A percentile compares a stretch with the other conserved stretches of the same genome.
phyloP scores from a whole-genome alignment of 2,797 vertebrate species.

The Clarias pachynema region DNA sequence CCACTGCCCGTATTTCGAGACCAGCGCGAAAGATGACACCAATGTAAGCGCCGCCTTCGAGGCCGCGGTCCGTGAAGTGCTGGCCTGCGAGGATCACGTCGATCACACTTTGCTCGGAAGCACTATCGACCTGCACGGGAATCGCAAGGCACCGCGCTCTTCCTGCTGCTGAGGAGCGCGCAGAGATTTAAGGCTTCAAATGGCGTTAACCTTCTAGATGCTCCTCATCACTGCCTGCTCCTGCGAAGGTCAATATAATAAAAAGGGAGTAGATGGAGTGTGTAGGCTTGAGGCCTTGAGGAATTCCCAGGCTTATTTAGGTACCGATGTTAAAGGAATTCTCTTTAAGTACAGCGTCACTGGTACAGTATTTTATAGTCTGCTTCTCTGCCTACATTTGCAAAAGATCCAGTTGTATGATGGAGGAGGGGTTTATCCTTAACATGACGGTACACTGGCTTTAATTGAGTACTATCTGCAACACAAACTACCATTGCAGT shows the following conservation, averaged over 20 bases:
- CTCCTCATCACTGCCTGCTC: neutral
- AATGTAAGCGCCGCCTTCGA: constrained; percentile 95
- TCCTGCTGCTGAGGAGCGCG: constrained; percentile 84
- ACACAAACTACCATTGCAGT: neutral
- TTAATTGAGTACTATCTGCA: neutral
- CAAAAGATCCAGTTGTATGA: constrained; percentile 7
- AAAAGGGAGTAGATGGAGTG: neutral
- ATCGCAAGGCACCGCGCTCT: constrained; percentile 82
- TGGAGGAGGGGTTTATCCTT: neutral
- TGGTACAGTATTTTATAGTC: constrained; percentile 44
- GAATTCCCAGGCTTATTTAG: constrained; percentile 5
- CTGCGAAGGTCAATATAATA: neutral
- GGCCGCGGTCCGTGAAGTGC: constrained; percentile 91
- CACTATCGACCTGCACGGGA: constrained; percentile 89
- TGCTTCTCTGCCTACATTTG: constrained; percentile 7
- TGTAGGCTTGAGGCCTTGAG: neutral
- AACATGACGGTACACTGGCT: neutral
- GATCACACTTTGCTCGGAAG: constrained; percentile 89
- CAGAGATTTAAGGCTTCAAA: constrained; percentile 4
- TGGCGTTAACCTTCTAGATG: constrained; percentile 13
- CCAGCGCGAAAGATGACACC: constrained; percentile 96
- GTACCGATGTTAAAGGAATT: constrained; percentile 33
- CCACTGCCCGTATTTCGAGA: constrained; percentile 94
- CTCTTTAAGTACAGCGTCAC: constrained; percentile 37
- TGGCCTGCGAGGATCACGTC: constrained; percentile 89